Evolutionary conservation across 1,140 invertebrate species (phyloP).

Genomic region (Phymorhynchus buccinoides): DNA sequence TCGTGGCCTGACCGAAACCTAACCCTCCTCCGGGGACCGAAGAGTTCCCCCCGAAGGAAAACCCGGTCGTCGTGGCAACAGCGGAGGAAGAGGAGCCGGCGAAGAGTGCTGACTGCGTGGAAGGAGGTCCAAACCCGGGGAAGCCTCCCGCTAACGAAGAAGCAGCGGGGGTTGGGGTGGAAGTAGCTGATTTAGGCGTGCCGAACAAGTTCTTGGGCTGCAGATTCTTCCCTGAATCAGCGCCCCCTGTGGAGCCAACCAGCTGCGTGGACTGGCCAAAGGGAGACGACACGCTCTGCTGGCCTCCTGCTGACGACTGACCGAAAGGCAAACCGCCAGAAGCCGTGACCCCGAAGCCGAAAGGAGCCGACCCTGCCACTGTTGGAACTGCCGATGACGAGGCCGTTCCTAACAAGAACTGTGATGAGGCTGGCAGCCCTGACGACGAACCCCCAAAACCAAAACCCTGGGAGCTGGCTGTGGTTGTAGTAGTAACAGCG

Average conservation of each 20-base stretch:
- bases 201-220: background rate
- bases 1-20: background rate
- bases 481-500: background rate
- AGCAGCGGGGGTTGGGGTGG: background rate
- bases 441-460: background rate
- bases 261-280: conserved; percentile 1
- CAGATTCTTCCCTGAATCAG: background rate
- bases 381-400: background rate
- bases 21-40: background rate
- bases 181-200: background rate
- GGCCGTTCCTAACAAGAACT: background rate
- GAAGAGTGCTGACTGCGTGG: background rate
- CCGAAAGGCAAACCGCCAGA: conserved; percentile 13
- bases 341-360: background rate
- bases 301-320: background rate
- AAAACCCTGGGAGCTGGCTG: background rate
- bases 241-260: background rate
- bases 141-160: background rate
- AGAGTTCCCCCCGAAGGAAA: background rate
- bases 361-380: background rate
- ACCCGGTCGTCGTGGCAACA: background rate
- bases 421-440: background rate
- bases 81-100: background rate
- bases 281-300: background rate
- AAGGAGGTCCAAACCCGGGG: background rate